These are phyloP conservation scores for Acanthosepion lycidas DNA, from an alignment of 2,888 invertebrate species.

Conservation along the genomic window DNA sequence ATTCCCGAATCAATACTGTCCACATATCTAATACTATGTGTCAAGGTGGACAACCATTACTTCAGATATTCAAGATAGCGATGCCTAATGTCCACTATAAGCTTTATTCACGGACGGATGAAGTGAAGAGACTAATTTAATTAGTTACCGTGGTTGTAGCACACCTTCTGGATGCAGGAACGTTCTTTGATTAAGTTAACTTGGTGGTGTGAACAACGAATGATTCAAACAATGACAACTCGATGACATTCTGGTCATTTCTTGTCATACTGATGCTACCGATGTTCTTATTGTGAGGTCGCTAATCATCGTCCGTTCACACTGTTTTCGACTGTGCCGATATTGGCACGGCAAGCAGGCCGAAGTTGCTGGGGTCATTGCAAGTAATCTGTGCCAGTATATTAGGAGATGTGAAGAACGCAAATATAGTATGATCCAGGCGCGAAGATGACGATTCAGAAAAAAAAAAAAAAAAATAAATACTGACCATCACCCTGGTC, in stretches of 20 bases:
- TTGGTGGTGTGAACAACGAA: neutral
- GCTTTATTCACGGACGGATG: neutral
- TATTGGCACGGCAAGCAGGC: neutral
- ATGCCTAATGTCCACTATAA: conserved; percentile 4
- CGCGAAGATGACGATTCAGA: neutral
- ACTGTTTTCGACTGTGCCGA: neutral
- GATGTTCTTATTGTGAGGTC: neutral
- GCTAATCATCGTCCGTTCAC: neutral
- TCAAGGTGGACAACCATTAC: neutral
- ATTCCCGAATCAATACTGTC: neutral
- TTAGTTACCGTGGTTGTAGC: neutral
- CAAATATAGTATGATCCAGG: neutral
- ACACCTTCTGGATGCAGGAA: too few species aligned
- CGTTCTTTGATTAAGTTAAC: neutral
- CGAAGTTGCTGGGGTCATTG: too few species aligned
- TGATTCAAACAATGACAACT: neutral
- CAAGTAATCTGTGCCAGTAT: neutral
- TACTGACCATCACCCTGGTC: neutral
- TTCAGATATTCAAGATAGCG: neutral
- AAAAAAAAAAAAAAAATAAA: neutral
- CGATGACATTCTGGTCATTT: neutral
- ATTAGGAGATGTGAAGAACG: neutral
- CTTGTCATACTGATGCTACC: neutral
- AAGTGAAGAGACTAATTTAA: neutral
- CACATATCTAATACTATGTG: neutral